A percentile compares a stretch with the other conserved stretches of the same genome.
Conservation (phyloP, 2,113 vertebrate species). For the Ornithorhynchus anatinus region DNA sequence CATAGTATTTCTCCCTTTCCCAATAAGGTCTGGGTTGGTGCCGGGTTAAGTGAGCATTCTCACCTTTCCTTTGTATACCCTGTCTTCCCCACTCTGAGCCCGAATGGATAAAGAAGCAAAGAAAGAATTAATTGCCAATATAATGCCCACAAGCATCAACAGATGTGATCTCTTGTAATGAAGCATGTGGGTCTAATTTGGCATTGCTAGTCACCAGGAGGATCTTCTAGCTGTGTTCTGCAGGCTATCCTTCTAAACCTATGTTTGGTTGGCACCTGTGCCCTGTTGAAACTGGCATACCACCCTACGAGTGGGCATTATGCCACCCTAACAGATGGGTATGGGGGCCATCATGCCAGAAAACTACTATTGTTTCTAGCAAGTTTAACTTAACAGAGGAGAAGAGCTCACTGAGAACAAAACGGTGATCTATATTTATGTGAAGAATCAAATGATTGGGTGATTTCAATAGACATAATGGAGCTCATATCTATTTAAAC, state of each 20-base stretch:
- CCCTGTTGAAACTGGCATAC: conserved; percentile 76
- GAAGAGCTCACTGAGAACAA: conserved; percentile 47
- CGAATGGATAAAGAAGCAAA: conserved; percentile 66
- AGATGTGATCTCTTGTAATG: conserved; percentile 78
- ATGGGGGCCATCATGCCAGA: conserved; percentile 60
- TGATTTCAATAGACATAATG: too few relatives aligned
- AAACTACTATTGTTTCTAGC: conserved; percentile 59
- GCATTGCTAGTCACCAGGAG: conserved; percentile 72
- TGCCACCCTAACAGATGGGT: conserved; percentile 75
- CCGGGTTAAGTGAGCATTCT: not conserved
- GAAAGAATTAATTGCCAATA: conserved; percentile 71
- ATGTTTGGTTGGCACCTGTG: conserved; percentile 78
- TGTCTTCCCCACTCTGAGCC: conserved; percentile 53
- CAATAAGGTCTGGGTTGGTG: not conserved
- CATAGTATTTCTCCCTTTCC: conserved; percentile 16
- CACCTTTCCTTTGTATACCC: conserved; percentile 14
- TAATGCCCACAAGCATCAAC: conserved; percentile 76
- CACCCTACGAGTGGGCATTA: conserved; percentile 66
- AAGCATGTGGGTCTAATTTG: conserved; percentile 79
- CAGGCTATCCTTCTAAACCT: conserved; percentile 73
- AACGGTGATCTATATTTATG: conserved; percentile 22
- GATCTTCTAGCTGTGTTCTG: conserved; percentile 63
- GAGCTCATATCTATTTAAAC: too few relatives aligned
- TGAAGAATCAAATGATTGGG: too few relatives aligned
- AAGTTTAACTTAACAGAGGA: conserved; percentile 62